These are phyloP conservation scores for Torymus auratus DNA, from an alignment of 2,888 invertebrate genomes.

Conservation along the genomic window DNA sequence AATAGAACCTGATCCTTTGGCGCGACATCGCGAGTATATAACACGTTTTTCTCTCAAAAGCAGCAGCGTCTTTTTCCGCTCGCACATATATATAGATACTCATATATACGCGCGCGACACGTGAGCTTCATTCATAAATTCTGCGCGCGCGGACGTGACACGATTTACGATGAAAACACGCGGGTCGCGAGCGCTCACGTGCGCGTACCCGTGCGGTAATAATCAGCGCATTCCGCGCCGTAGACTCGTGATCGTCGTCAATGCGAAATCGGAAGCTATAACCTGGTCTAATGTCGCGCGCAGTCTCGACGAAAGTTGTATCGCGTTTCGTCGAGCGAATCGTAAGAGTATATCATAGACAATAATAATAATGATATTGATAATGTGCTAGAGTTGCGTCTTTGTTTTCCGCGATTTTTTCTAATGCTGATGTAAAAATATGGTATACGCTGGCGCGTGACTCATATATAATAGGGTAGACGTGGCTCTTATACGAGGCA, in stretches of 20 bases:
- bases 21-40: not conserved
- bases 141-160: conserved; percentile 24
- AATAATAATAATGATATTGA: too few species aligned
- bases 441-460: too few species aligned
- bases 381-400: too few species aligned
- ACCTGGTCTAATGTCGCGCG: conserved; percentile 56
- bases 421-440: too few species aligned
- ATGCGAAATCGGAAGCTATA: conserved; percentile 62
- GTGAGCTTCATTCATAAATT: conserved; percentile 53
- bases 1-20: conserved; percentile 16
- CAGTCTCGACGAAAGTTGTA: conserved; percentile 50
- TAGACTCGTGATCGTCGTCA: conserved; percentile 35
- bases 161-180: conserved; percentile 37
- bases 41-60: conserved; percentile 24
- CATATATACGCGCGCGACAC: conserved; percentile 13
- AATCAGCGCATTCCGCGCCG: conserved; percentile 31
- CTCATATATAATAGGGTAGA: too few species aligned
- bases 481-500: too few species aligned
- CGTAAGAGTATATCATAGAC: too few species aligned
- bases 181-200: not conserved
- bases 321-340: too few species aligned
- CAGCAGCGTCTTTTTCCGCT: conserved; percentile 5
- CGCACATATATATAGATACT: not conserved
- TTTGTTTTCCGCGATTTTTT: too few species aligned
- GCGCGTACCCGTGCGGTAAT: conserved; percentile 10